phyloP scores from a whole-genome alignment of 2,113 vertebrate genomes.

The Serinus canaria region DNA sequence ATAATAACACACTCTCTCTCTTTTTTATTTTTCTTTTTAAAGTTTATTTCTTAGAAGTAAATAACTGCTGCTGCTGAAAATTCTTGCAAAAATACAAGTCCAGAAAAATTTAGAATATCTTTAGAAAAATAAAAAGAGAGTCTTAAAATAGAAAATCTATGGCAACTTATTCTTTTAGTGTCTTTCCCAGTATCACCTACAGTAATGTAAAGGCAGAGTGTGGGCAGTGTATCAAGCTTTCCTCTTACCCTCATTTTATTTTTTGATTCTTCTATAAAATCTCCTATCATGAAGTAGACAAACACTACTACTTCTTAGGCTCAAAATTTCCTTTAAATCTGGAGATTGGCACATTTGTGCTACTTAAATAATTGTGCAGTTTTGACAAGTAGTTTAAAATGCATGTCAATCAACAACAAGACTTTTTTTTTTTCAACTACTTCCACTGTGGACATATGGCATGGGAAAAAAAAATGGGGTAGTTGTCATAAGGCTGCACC shows the following conservation, averaged over 20 bases:
- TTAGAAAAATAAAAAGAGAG: background rate
- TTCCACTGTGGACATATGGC: slow-evolving; percentile 21
- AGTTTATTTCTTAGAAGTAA: background rate
- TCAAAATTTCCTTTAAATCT: background rate
- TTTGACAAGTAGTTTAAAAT: slow-evolving; percentile 38
- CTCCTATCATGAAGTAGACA: background rate
- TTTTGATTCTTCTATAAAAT: background rate
- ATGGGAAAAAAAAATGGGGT: slow-evolving; percentile 39
- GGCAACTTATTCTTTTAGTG: background rate
- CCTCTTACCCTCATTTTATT: background rate
- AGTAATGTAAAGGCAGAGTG: background rate
- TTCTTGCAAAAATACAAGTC: background rate
- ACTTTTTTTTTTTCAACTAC: background rate
- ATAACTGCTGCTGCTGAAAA: background rate
- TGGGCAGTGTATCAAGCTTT: background rate
- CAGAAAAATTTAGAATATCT: background rate
- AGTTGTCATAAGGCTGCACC: slow-evolving; percentile 7
- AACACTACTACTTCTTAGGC: background rate
- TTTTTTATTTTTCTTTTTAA: too few species aligned
- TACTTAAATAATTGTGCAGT: background rate
- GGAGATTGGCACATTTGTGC: background rate
- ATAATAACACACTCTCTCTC: background rate
- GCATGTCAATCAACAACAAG: background rate
- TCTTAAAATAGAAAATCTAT: background rate
- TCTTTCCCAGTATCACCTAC: background rate